These are phyloP conservation scores for Bathybates hornii DNA, from an alignment of 2,113 vertebrate genomes.

Conservation along the genomic window DNA sequence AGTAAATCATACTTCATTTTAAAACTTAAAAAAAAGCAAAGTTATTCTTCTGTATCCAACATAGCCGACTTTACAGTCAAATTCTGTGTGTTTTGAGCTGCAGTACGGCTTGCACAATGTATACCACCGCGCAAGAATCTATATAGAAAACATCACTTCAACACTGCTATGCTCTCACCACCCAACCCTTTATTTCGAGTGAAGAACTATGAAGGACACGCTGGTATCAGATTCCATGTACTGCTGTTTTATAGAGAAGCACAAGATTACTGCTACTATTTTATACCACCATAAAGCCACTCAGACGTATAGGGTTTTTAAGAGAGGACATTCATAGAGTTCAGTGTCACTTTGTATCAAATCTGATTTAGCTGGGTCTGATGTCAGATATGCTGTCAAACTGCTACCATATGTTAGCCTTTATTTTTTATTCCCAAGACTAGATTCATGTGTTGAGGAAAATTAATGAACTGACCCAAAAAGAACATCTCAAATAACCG, in stretches of 20 bases:
- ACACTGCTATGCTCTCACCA: background rate
- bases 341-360: slow-evolving; percentile 56
- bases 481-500: background rate
- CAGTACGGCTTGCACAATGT: background rate
- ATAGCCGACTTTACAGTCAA: background rate
- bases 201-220: slow-evolving; percentile 1
- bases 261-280: slow-evolving; percentile 52
- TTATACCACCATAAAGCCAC: slow-evolving; percentile 56
- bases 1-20: background rate
- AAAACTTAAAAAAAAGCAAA: background rate
- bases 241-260: slow-evolving; percentile 50
- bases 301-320: slow-evolving; percentile 55
- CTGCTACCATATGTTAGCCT: slow-evolving; percentile 6
- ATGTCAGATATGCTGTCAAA: slow-evolving; percentile 32
- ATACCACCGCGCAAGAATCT: background rate
- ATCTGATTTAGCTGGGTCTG: slow-evolving; percentile 24
- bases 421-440: background rate
- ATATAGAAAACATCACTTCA: background rate
- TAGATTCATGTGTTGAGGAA: background rate
- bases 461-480: background rate
- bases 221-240: slow-evolving; percentile 41
- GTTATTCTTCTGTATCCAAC: background rate
- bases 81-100: background rate
- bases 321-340: slow-evolving; percentile 56
- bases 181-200: background rate